Evolutionary conservation across 2,888 invertebrate species (phyloP), one percentile per base, ranked within the genome.

Genomic region (Tricholauxania praeusta): DNA sequence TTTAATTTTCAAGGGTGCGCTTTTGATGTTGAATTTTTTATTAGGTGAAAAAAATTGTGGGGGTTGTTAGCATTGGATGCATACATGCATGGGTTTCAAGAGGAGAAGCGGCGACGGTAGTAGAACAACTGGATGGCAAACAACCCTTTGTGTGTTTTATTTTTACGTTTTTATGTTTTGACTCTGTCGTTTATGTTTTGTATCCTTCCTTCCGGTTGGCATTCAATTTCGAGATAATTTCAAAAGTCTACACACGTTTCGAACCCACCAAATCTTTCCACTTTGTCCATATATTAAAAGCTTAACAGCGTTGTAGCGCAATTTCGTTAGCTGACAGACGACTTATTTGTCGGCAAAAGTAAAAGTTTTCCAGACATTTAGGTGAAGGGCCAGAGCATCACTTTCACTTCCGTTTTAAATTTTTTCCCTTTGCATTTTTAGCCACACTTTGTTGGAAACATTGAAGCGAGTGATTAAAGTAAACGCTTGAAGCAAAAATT

Each of bases 211-310:
- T 62, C 39, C 32, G 15, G 60, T 62, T 47, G n/a, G 60, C 60
- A 62, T 62, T 32, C 60, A 47, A 62, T 62, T 62, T 63, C 17
- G 63, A 19, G 22, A 60, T 15, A 60, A 80, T 82, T 82, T 81
- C 80, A 77, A 77, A 76, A 81, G 82, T 81, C 81, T 80, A 79
- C 75, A 78, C 81, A 82, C 81, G 81, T 82, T 22, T 15, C 7
- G 28, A 14, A 28, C 17, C 28, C 57, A 19, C 28, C 14, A 28
- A 28, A 14, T 15, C 15, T 6, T 1, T 22, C 19, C 6, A 15
- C 22, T 57, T 19, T 57, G 22, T 12, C 3, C 22, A 28, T 57
- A 57, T 57, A 22, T 28, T 22, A 12, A 12, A 22, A 12, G 59
- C 10, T 15, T 28, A 28, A 22, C 22, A 12, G 59, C 4, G 10